Conservation (phyloP, 2,797 vertebrate species). For the Argya squamiceps region DNA sequence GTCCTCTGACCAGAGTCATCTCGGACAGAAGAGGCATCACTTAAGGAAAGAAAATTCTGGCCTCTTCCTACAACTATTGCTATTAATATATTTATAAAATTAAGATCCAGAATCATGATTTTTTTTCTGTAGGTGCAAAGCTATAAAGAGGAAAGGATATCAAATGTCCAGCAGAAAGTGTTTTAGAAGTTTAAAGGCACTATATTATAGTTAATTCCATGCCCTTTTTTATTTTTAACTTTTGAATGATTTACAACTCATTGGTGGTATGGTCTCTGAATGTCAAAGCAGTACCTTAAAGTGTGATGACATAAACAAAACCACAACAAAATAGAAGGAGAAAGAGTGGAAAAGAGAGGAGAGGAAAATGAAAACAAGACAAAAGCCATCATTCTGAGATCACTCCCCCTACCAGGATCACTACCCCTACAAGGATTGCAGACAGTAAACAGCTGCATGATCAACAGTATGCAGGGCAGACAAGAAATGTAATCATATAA, state of each 20-base stretch:
- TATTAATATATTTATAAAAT: not conserved
- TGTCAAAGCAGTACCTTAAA: not conserved
- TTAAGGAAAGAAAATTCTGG: not conserved
- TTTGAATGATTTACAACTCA: not conserved
- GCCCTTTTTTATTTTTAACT: not conserved
- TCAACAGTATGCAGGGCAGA: not conserved
- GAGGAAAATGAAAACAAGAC: not conserved
- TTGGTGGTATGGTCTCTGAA: not conserved
- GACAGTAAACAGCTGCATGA: not conserved
- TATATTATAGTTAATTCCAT: not conserved
- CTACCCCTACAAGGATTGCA: not conserved
- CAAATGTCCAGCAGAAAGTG: not conserved
- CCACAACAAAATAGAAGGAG: not conserved
- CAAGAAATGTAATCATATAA: not conserved
- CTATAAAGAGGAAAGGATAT: not conserved
- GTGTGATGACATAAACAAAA: not conserved
- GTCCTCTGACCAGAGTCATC: fast-evolving
- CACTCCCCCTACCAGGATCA: not conserved
- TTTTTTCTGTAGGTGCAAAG: not conserved
- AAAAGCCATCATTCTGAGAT: not conserved
- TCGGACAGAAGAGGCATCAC: not conserved
- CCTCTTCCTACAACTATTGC: not conserved
- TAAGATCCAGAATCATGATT: not conserved
- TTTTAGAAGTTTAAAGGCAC: not conserved
- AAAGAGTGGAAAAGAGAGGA: not conserved